Evolutionary conservation across 2,113 vertebrate species (phyloP).

Genomic region (Polypterus senegalus): DNA sequence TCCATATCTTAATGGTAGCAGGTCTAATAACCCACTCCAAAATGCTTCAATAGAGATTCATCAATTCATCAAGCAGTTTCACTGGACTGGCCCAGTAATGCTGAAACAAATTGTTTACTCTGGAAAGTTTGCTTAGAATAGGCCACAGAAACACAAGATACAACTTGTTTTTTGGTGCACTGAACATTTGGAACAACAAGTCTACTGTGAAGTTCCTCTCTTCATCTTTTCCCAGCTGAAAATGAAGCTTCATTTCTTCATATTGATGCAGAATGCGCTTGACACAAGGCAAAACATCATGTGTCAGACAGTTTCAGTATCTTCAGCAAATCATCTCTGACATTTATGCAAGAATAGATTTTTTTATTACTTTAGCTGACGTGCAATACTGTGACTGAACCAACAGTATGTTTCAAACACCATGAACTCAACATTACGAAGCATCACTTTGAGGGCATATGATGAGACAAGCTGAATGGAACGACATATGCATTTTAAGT

Average conservation of each 20-base stretch:
- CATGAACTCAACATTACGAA: constrained; percentile 6
- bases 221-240: constrained; percentile 6
- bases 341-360: too few relatives aligned
- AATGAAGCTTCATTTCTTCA: constrained; percentile 3
- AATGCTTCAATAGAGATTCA: constrained; percentile 6
- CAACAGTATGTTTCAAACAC: constrained; percentile 3
- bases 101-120: too few relatives aligned
- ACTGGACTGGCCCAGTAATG: too few relatives aligned
- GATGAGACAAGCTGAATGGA: neutral
- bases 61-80: constrained; percentile 4
- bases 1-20: too few relatives aligned
- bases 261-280: constrained; percentile 5
- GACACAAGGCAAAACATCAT: constrained; percentile 1
- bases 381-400: neutral
- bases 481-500: neutral
- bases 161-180: constrained; percentile 6
- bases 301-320: neutral
- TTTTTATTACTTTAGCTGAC: neutral
- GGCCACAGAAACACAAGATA: constrained; percentile 5
- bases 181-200: constrained; percentile 6
- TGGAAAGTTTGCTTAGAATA: too few relatives aligned
- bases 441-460: constrained; percentile 1
- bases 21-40: neutral
- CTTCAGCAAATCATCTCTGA: too few relatives aligned
- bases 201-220: constrained; percentile 8